phyloP scores from a whole-genome alignment of 2,113 vertebrate genomes.

The Bolborhynchus lineola region DNA sequence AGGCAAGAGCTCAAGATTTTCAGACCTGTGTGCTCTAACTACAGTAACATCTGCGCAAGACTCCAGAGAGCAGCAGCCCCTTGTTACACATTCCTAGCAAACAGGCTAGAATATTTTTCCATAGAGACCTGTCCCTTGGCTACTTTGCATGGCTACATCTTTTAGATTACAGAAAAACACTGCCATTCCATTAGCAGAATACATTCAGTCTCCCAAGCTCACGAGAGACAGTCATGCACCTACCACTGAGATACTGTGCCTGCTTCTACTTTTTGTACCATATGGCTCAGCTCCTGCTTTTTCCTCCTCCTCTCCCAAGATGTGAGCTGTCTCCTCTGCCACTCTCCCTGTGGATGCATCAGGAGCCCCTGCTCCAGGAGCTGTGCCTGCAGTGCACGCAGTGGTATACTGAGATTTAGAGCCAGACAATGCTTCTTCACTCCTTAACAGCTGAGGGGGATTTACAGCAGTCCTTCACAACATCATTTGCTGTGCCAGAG shows the following conservation, averaged over 20 bases:
- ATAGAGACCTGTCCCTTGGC: background rate
- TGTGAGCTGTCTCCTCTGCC: background rate
- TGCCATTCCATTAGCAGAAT: background rate
- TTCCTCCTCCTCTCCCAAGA: background rate
- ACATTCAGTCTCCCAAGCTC: background rate
- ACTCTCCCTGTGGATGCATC: background rate
- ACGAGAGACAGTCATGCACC: background rate
- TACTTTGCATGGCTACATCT: background rate
- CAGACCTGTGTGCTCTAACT: background rate
- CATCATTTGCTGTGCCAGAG: background rate
- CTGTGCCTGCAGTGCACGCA: background rate
- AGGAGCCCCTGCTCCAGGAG: background rate
- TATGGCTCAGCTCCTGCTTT: background rate
- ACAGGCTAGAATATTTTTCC: background rate
- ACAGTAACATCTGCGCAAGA: background rate
- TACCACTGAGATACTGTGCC: background rate
- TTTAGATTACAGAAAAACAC: background rate
- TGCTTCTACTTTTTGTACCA: conserved; percentile 2
- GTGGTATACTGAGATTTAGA: background rate
- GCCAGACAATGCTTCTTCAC: background rate
- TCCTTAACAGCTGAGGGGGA: background rate
- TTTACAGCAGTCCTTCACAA: background rate
- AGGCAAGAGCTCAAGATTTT: background rate
- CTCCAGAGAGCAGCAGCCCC: background rate
- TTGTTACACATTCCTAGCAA: background rate